phyloP scores from a whole-genome alignment of 1,140 invertebrate genomes.

The Babylonia areolata region DNA sequence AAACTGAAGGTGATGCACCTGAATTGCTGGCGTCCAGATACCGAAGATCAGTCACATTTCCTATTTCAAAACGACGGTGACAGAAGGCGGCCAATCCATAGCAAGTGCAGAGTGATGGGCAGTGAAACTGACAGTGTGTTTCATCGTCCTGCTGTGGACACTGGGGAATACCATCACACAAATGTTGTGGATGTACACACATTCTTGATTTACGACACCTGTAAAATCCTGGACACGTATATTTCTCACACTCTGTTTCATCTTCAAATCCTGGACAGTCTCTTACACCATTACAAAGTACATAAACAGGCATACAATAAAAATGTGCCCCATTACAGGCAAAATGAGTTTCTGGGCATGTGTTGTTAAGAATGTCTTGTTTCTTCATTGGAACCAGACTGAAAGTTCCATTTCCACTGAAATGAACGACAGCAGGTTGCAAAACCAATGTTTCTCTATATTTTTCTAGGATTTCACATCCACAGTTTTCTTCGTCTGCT shows the following conservation, averaged over 20 bases:
- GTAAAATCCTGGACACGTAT: constrained; percentile 39
- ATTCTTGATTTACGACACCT: constrained; percentile 9
- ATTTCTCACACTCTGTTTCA: background rate
- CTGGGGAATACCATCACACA: constrained; percentile 25
- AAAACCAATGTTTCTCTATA: too few relatives aligned
- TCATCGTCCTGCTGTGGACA: constrained; percentile 43
- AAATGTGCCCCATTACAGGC: background rate
- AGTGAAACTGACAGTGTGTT: constrained; percentile 18
- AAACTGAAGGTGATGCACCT: too few relatives aligned
- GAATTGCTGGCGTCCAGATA: too few relatives aligned
- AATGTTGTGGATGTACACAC: constrained; percentile 19
- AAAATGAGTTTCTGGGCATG: background rate
- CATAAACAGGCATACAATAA: constrained; percentile 1
- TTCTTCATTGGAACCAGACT: background rate
- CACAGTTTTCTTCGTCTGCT: background rate
- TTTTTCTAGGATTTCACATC: too few relatives aligned
- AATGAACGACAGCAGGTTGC: background rate
- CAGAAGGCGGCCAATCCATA: constrained; percentile 8
- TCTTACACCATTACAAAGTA: constrained; percentile 13
- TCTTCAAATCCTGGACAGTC: constrained; percentile 18
- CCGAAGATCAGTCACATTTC: background rate
- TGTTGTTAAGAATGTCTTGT: background rate
- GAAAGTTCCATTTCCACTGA: background rate
- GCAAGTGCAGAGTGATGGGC: constrained; percentile 49
- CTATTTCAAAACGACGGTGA: background rate